Evolutionary conservation across 2,797 vertebrate species (phyloP).

Genomic region (Lates japonicus): DNA sequence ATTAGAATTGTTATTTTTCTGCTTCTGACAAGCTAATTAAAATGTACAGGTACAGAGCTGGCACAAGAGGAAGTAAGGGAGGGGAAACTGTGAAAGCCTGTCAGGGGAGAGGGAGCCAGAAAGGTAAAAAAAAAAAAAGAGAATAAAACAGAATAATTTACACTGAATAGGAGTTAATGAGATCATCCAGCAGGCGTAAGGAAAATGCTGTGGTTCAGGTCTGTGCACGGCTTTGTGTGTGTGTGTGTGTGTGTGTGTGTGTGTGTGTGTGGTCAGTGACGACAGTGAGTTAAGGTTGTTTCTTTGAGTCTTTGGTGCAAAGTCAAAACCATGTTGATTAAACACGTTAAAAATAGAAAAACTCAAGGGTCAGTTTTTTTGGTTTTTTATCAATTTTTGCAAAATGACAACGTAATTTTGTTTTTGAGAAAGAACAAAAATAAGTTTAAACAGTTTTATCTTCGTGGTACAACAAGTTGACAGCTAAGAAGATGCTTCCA

Average conservation of each 20-base stretch:
- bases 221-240: constrained; percentile 49
- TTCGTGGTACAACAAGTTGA: constrained; percentile 7
- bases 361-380: neutral
- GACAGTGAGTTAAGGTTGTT: constrained; percentile 46
- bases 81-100: constrained; percentile 71
- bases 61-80: constrained; percentile 64
- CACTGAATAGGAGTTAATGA: constrained; percentile 75
- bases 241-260: constrained; percentile 49
- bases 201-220: constrained; percentile 64
- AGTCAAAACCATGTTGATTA: constrained; percentile 20
- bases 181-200: constrained; percentile 63
- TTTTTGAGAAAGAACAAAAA: constrained; percentile 6
- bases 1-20: constrained; percentile 69
- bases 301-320: neutral
- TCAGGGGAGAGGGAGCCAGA: constrained; percentile 69
- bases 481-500: neutral
- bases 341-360: too few species aligned
- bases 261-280: constrained; percentile 60
- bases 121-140: constrained; percentile 52
- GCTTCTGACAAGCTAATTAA: constrained; percentile 84
- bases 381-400: neutral
- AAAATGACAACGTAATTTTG: neutral
- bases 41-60: constrained; percentile 78
- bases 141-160: constrained; percentile 68
- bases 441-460: neutral